A percentile compares a stretch with the other conserved stretches of the same genome.
Evolutionary conservation across 2,888 invertebrate genomes (phyloP).

Genomic region (Protodeltote pygarga): DNA sequence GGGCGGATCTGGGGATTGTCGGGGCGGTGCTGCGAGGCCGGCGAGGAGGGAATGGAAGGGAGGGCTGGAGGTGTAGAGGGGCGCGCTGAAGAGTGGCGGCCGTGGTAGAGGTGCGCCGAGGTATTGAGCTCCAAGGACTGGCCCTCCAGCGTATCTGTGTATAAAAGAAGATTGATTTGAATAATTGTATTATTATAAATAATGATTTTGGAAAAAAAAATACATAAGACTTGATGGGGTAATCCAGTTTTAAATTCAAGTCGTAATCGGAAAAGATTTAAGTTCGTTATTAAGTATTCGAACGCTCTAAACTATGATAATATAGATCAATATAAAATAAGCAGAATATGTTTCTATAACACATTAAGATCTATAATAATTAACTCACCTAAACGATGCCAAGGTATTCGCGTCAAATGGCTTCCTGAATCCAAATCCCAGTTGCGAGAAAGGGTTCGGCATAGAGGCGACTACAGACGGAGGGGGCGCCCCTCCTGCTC

Average conservation of each 20-base stretch:
- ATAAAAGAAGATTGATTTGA: slow-evolving; percentile 17
- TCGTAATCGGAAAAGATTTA: too few species aligned
- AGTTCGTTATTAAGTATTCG: too few species aligned
- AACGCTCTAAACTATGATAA: too few species aligned
- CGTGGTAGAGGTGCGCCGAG: slow-evolving; percentile 81
- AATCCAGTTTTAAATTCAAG: too few species aligned
- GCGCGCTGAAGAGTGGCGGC: slow-evolving; percentile 87
- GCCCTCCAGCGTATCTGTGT: slow-evolving; percentile 73
- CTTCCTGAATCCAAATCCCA: slow-evolving; percentile 92
- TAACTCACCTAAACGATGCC: slow-evolving; percentile 89
- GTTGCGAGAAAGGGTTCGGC: slow-evolving; percentile 93
- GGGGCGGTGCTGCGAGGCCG: slow-evolving; percentile 79
- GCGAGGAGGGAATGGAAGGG: slow-evolving; percentile 80
- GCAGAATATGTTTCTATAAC: too few species aligned
- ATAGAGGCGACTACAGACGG: slow-evolving; percentile 92
- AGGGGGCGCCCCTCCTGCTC: slow-evolving; percentile 87
- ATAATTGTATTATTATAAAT: too few species aligned
- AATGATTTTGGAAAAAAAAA: too few species aligned
- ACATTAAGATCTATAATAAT: too few species aligned
- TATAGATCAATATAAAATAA: too few species aligned
- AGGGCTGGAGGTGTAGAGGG: slow-evolving; percentile 88
- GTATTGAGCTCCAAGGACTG: slow-evolving; percentile 81
- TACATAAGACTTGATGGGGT: too few species aligned
- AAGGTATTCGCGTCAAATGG: slow-evolving; percentile 90
- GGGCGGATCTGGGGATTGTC: slow-evolving; percentile 78